Base-by-base conservation (phyloP, 2,888 invertebrate genomes). In the Dascillus cervinus region DNA sequence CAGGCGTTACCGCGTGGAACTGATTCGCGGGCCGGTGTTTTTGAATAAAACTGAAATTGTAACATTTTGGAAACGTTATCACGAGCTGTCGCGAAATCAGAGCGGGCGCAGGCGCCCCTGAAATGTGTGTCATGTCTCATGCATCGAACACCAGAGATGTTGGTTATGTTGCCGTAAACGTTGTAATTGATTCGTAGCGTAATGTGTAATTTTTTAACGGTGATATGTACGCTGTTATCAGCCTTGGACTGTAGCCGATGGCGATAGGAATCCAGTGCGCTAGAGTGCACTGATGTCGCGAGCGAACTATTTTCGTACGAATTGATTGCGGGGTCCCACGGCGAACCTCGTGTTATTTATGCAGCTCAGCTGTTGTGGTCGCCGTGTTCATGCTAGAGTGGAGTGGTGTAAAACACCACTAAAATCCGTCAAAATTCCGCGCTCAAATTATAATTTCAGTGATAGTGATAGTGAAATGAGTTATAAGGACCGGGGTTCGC, bases 401-500 rank as follows among this genome's bases (percentile, higher is more conserved):
- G 40, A 39, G 43, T 43, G 46, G 43, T 44, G 29, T 25, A 30
- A 27, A 11, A 11, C 22, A 11, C 6, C 27, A 21, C 32, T 35
- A 34, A 44, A 44, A 48, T 50, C 59, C 59, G 56, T 55, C 63
- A 64, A 64, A 58, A 64, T 64, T 64, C 63, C 64, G 58, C 63
- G 64, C 53, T 59, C 61, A 55, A 48, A 43, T 25, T 62, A 60
- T 50, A 61, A 60, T 58, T 64, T 64, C 37, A 64, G 63, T 64
- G 64, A 65, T 48, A 64, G 64, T 64, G 64, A 64, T 49, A 72
- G 74, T 78, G 79, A 77, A 75, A 86, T 86, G 86, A 85, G 85
- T 73, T 85, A 84, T 77, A 84, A 85, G 77, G 85, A 85, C 76
- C 82, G 83, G 72, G 60, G 58, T 55, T 86, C 84, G 73, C 85